These are phyloP conservation scores for Episyrphus balteatus DNA, from an alignment of 1,140 invertebrate species.

Conservation along the genomic window DNA sequence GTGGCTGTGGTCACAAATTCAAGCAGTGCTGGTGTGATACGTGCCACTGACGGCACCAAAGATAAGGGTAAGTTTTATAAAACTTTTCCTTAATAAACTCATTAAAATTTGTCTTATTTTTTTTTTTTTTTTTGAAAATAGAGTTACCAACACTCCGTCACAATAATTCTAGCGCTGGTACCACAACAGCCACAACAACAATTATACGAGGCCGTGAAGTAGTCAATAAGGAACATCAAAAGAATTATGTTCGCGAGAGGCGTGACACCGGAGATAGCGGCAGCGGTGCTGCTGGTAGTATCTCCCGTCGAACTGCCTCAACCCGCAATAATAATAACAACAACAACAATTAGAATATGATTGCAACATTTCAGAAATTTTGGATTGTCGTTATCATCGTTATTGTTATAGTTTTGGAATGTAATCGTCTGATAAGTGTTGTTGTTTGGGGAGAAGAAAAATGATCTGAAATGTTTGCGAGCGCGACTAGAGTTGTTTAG, in stretches of 20 bases:
- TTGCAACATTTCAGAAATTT: too few species aligned
- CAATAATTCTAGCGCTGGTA: neutral
- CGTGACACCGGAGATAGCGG: neutral
- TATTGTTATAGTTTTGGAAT: too few species aligned
- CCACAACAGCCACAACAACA: too few species aligned
- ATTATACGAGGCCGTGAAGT: neutral
- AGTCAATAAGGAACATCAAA: neutral
- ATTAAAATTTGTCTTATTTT: neutral
- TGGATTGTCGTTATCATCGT: too few species aligned
- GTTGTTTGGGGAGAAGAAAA: too few species aligned
- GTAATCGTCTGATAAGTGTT: too few species aligned
- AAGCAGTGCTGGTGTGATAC: neutral
- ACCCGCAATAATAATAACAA: too few species aligned
- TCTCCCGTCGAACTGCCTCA: neutral
- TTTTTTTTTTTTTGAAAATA: neutral
- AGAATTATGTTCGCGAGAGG: neutral
- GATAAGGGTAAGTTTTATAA: neutral
- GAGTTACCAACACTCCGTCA: neutral
- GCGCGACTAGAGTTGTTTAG: too few species aligned
- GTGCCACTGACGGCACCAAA: neutral
- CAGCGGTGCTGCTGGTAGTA: constrained; percentile 1
- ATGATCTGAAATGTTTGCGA: too few species aligned
- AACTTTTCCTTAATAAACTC: neutral
- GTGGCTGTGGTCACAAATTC: neutral
- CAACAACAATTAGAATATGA: too few species aligned